Evolutionary conservation across 2,113 vertebrate species (phyloP).

Genomic region (Hemibagrus wyckioides): DNA sequence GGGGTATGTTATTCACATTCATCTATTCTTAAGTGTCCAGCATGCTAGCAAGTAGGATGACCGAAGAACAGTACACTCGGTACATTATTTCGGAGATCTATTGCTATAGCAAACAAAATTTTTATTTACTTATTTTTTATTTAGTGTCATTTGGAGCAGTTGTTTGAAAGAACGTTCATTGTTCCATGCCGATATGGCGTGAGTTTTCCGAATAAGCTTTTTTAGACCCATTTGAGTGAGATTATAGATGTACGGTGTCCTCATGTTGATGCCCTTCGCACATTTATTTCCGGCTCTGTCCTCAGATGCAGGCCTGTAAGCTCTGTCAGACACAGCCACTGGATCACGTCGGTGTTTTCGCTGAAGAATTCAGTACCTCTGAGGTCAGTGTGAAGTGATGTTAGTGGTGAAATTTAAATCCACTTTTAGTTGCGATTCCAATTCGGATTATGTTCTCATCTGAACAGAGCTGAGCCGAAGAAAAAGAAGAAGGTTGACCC

Average conservation of each 20-base stretch:
- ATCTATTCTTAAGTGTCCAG: neutral
- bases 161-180: neutral
- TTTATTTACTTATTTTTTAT: neutral
- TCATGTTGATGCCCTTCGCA: neutral
- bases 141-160: neutral
- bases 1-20: slow-evolving; percentile 41
- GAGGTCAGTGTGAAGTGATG: slow-evolving; percentile 72
- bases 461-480: slow-evolving; percentile 84
- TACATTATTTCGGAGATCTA: neutral
- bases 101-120: neutral
- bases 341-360: slow-evolving; percentile 76
- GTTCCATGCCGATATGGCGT: neutral
- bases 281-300: neutral
- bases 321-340: slow-evolving; percentile 68
- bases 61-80: neutral
- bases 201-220: neutral
- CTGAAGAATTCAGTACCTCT: slow-evolving; percentile 77
- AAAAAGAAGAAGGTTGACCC: slow-evolving; percentile 94
- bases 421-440: neutral
- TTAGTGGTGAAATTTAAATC: neutral
- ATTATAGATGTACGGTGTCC: neutral
- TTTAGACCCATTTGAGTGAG: neutral
- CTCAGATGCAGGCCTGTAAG: slow-evolving; percentile 63
- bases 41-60: neutral
- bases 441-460: neutral